Evolutionary conservation across 2,113 vertebrate species (phyloP).

Genomic region (Himantopus leucocephalus): DNA sequence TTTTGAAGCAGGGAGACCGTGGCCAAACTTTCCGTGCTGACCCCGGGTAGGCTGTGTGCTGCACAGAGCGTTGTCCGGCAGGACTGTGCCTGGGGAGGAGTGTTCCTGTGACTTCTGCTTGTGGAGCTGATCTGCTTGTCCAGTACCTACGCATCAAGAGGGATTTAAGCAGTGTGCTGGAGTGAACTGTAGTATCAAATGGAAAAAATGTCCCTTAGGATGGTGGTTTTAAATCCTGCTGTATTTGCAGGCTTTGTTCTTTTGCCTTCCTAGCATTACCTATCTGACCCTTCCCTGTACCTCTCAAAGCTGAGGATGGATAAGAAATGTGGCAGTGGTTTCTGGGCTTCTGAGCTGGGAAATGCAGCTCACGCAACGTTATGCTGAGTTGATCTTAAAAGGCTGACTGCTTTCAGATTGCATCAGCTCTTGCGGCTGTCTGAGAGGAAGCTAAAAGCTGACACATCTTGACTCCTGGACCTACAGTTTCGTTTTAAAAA

Average conservation of each 20-base stretch:
- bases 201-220: not conserved
- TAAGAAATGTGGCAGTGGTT: not conserved
- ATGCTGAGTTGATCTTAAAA: not conserved
- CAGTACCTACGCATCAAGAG: rapidly evolving
- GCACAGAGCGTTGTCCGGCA: rapidly evolving
- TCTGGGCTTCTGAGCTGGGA: rapidly evolving
- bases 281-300: not conserved
- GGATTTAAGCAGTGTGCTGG: rapidly evolving
- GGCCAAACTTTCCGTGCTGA: rapidly evolving
- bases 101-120: not conserved
- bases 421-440: not conserved
- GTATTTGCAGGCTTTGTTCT: not conserved
- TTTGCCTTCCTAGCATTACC: rapidly evolving
- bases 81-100: not conserved
- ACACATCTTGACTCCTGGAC: not conserved
- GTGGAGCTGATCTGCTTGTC: not conserved
- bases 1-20: rapidly evolving
- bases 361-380: not conserved
- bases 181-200: not conserved
- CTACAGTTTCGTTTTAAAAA: not conserved
- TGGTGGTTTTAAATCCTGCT: not conserved
- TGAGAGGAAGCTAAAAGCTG: not conserved
- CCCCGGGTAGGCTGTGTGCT: not conserved
- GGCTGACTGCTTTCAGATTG: not conserved
- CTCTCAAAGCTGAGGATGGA: not conserved